Evolutionary conservation across 2,888 invertebrate species (phyloP).

Genomic region (Sinelater perroti): DNA sequence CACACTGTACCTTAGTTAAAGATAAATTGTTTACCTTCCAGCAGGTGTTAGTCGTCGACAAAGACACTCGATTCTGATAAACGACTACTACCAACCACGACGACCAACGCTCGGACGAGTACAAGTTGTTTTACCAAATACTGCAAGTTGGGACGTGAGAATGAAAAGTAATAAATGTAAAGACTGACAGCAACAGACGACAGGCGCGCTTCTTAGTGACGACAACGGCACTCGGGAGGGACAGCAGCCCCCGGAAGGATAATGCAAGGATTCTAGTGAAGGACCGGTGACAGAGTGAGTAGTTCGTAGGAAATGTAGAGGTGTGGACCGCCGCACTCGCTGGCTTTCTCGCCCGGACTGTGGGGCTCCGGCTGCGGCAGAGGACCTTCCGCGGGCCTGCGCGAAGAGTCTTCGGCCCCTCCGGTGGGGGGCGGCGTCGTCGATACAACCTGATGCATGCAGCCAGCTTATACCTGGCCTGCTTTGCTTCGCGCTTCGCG

Average conservation of each 20-base stretch:
- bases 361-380: slow-evolving; percentile 61
- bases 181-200: slow-evolving; percentile 44
- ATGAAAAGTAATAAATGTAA: slow-evolving; percentile 36
- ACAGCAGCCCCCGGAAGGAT: slow-evolving; percentile 40
- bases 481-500: slow-evolving; percentile 41
- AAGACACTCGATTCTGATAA: slow-evolving; percentile 36
- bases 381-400: slow-evolving; percentile 45
- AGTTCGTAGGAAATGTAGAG: slow-evolving; percentile 59
- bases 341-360: slow-evolving; percentile 66
- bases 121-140: slow-evolving; percentile 38
- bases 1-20: too few relatives aligned
- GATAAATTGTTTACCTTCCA: slow-evolving; percentile 32
- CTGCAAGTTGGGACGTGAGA: slow-evolving; percentile 35
- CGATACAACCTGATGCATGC: slow-evolving; percentile 60
- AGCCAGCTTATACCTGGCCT: slow-evolving; percentile 48
- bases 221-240: slow-evolving; percentile 38
- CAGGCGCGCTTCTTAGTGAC: slow-evolving; percentile 40
- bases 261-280: slow-evolving; percentile 44
- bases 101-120: slow-evolving; percentile 41
- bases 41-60: slow-evolving; percentile 32
- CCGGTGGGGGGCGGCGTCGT: slow-evolving; percentile 46
- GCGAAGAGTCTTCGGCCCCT: slow-evolving; percentile 39
- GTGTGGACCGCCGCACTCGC: slow-evolving; percentile 67
- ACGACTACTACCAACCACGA: too few relatives aligned
- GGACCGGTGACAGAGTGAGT: slow-evolving; percentile 56